phyloP scores from a whole-genome alignment of 2,113 vertebrate species.

The Brachionichthys hirsutus region DNA sequence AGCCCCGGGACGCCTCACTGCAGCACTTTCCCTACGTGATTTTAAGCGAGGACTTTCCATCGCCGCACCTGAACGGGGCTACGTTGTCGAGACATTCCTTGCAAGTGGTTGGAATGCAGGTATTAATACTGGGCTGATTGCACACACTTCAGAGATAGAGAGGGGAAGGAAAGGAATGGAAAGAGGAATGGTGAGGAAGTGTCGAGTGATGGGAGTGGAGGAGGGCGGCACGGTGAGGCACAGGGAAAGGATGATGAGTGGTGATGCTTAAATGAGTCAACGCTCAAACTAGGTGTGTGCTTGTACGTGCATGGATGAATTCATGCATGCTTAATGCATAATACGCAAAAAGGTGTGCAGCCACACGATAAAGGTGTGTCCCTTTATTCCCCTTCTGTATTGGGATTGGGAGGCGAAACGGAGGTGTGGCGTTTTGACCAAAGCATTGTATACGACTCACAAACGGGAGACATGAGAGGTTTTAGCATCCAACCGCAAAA shows the following conservation, averaged over 20 bases:
- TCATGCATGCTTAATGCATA: background rate
- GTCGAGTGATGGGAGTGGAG: conserved; percentile 49
- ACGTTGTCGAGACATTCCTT: conserved; percentile 79
- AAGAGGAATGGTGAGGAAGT: conserved; percentile 1
- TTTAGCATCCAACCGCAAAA: too few relatives aligned
- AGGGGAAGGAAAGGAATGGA: conserved; percentile 8
- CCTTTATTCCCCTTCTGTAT: too few relatives aligned
- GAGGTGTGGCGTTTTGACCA: too few relatives aligned
- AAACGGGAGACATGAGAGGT: too few relatives aligned
- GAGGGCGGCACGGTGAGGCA: conserved; percentile 24
- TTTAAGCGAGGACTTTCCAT: conserved; percentile 39
- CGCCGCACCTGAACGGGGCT: conserved; percentile 70
- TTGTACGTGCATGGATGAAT: background rate
- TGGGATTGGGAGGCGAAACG: too few relatives aligned
- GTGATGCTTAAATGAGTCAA: conserved; percentile 26
- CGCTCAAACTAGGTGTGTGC: conserved; percentile 22
- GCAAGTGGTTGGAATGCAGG: conserved; percentile 77
- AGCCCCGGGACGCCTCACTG: conserved; percentile 19
- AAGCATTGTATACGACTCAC: too few relatives aligned
- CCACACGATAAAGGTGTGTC: too few relatives aligned
- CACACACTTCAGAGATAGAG: conserved; percentile 31
- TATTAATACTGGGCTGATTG: conserved; percentile 75
- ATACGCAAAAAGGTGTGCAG: conserved; percentile 1
- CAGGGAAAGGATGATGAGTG: conserved; percentile 30
- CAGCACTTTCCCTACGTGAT: conserved; percentile 28